Base-by-base conservation (phyloP, 1,140 invertebrate species). In the Drosophila oshimai region DNA sequence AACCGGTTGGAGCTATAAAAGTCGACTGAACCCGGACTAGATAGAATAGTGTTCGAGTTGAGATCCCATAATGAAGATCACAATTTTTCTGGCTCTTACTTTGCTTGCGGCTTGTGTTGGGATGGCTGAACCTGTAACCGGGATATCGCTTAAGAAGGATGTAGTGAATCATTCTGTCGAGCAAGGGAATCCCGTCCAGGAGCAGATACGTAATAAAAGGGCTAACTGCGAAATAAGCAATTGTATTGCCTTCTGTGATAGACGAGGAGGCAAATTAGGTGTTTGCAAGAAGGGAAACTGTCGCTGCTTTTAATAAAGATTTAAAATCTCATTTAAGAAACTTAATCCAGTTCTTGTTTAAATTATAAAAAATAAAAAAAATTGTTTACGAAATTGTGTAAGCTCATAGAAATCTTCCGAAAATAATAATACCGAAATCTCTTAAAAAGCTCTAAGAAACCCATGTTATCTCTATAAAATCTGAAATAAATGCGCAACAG, bases 171-270 rank as follows among this genome's bases (percentile, higher is more conserved):
- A n/a, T n/a, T n/a, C n/a, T n/a, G n/a, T n/a, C n/a, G n/a, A n/a
- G n/a, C 4, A n/a, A 6, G 17, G 17, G 7, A 20, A 20, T 20
- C 1, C 3, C 9, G 5, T 29, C n/a, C 39, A 20, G 2, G 6
- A 33, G 2, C 17, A 46, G 3, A 31, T n/a, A 1, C 70, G 53
- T 12, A 70, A 36, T 6, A 61, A 61, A 17, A 70, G 71, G 13
- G 61, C 54, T 9, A 12, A 5, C 9, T 54, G 51, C n/a, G 0
- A 12, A 12, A 17, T 1, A 0, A n/a, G 13, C 1, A 2, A 9
- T 0, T 54, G 51, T 29, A 13, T 4, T 5, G 7, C 12, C 10
- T 3, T n/a, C 2, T 54, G 51, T 20, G 3, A 0, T 1, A 49
- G 0, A 5, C 4, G 2, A 2, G 5, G 24, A 9, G n/a, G n/a